phyloP scores from a whole-genome alignment of 1,140 invertebrate genomes.

The Drosophila asahinai region DNA sequence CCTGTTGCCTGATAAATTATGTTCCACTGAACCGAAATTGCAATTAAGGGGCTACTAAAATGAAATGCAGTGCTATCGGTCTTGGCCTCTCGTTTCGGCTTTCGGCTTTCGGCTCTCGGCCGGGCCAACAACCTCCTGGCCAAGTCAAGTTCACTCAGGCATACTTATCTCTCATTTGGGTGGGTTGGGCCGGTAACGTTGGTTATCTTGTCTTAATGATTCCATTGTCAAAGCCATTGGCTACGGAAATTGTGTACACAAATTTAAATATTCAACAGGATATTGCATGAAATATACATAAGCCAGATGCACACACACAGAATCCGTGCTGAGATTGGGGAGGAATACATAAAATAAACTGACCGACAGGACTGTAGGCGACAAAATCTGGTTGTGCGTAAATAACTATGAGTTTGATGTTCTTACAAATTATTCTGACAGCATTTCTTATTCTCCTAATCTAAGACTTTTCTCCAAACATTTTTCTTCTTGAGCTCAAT shows the following conservation, averaged over 20 bases:
- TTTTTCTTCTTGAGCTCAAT: conserved; percentile 10
- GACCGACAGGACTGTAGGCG: conserved; percentile 53
- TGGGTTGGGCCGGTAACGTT: conserved; percentile 23
- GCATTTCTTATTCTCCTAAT: conserved; percentile 36
- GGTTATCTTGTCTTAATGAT: conserved; percentile 77
- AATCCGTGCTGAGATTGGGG: not conserved
- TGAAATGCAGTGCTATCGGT: conserved; percentile 56
- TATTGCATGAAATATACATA: conserved; percentile 79
- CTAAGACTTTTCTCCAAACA: conserved; percentile 28
- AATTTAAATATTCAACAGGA: conserved; percentile 82
- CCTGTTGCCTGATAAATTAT: conserved; percentile 72
- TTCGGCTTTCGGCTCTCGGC: not conserved
- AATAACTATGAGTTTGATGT: conserved; percentile 64
- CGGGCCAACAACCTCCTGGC: conserved; percentile 17
- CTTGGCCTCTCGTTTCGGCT: not conserved
- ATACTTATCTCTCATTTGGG: conserved; percentile 59
- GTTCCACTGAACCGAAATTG: conserved; percentile 42
- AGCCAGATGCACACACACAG: conserved; percentile 32
- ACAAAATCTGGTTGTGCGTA: conserved; percentile 68
- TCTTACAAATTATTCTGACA: conserved; percentile 48
- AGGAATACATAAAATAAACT: not conserved
- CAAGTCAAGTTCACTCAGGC: conserved; percentile 47
- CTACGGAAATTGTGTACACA: conserved; percentile 80
- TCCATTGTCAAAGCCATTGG: conserved; percentile 79
- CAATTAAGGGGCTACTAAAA: conserved; percentile 53